Evolutionary conservation across 2,797 vertebrate genomes (phyloP).

Genomic region (Chrysolophus pictus): DNA sequence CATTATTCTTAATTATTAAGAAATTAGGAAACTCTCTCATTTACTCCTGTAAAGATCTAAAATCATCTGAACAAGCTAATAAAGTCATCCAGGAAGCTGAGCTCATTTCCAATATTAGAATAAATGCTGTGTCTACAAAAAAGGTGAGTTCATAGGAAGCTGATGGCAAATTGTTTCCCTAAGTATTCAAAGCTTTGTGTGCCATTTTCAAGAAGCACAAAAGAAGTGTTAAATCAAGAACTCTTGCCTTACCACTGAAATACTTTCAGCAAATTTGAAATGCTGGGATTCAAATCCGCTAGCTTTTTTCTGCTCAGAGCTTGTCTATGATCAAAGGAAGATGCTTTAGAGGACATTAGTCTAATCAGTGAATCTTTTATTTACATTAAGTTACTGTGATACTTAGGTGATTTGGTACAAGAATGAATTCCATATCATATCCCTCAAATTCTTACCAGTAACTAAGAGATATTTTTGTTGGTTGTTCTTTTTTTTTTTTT

Average conservation of each 20-base stretch:
- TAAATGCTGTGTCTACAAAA: conserved; percentile 47
- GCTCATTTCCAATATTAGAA: conserved; percentile 56
- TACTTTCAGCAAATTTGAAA: not conserved
- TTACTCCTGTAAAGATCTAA: not conserved
- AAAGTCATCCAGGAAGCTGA: conserved; percentile 66
- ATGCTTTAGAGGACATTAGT: not conserved
- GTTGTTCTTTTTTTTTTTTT: no score
- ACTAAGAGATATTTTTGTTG: not conserved
- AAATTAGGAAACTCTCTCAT: not conserved
- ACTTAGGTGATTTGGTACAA: not conserved
- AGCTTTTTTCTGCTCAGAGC: not conserved
- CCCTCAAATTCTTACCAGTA: not conserved
- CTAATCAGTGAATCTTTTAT: not conserved
- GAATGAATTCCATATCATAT: not conserved
- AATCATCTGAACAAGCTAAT: conserved; percentile 15
- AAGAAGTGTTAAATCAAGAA: conserved; percentile 17
- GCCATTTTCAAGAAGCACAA: conserved; percentile 17
- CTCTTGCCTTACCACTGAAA: not conserved
- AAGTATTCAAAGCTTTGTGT: conserved; percentile 42
- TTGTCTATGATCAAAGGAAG: not conserved
- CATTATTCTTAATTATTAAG: not conserved
- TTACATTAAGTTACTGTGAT: not conserved
- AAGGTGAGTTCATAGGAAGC: conserved; percentile 71
- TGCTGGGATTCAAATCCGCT: not conserved
- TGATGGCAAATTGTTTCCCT: conserved; percentile 26